Base-by-base conservation (phyloP, 2,113 vertebrate genomes). In the Puntigrus tetrazona region DNA sequence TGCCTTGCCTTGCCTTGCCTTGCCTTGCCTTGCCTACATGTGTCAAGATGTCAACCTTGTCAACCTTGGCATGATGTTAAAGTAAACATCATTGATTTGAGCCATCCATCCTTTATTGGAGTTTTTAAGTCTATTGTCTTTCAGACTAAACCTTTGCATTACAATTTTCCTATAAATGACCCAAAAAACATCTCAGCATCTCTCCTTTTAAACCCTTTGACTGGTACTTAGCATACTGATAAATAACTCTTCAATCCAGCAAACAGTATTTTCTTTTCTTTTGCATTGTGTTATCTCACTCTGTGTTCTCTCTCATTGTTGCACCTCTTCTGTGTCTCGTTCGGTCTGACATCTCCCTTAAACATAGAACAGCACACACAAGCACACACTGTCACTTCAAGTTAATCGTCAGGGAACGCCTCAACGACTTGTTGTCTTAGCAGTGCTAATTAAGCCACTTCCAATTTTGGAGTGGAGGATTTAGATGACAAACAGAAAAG, bases 381-480 rank as follows among this genome's bases (percentile, higher is more conserved):
- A 61, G 79, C 72, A 75, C 81, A 81, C 69, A 67, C 34, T 80
- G 65, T 45, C 83, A 31, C 50, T 81, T 80, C 75, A 70, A 83
- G 81, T 76, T 59, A 55, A 82, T 78, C 55, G 4, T 29, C 74
- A 52, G 70, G 59, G 7, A 45, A 41, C 79, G 72, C 78, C 82
- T 84, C 11, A 55, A 47, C 20, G 59, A 84, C 31, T 57, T 67
- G 36, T 78, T 84, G 79, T 87, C 83, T 88, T 38, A 63, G 43
- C 65, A 29, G 1, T 70, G 57, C 55, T 87, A 87, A 87, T 88
- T 79, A 85, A 84, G 70, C 84, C 72, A 61, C 70, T 76, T 78
- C 65, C 47, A 76, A 81, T 47, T 81, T 57, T 74, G 45, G 11
- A 84, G 38, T 25, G 55, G 63, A 52, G n/a, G 61, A 67, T 52